These are phyloP conservation scores for Hypothenemus hampei DNA, from an alignment of 1,140 invertebrate species.

Conservation along the genomic window DNA sequence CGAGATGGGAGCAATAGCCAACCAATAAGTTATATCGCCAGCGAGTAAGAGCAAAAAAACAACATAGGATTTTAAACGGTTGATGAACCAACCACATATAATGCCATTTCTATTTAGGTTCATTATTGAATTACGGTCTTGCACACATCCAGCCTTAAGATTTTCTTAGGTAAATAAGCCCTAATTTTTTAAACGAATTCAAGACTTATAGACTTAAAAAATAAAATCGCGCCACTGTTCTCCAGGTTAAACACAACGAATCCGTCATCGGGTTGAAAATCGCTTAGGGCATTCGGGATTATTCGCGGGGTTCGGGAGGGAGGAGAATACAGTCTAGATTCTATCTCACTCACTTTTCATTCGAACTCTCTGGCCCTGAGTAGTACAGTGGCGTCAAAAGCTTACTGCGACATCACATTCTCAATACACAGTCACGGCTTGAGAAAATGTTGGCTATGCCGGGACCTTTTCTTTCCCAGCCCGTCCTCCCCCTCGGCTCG, in stretches of 20 bases:
- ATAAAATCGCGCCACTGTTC: constrained; percentile 23
- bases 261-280: constrained; percentile 38
- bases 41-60: constrained; percentile 11
- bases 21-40: constrained; percentile 4
- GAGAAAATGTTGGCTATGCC: constrained; percentile 38
- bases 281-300: constrained; percentile 19
- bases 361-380: constrained; percentile 32
- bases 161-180: no score
- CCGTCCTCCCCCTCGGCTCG: constrained; percentile 5
- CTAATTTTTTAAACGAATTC: no score
- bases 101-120: neutral
- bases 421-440: constrained; percentile 37
- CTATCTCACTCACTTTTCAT: constrained; percentile 39
- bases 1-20: constrained; percentile 2
- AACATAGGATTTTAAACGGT: constrained; percentile 6
- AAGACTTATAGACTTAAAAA: no score
- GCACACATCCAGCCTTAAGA: constrained; percentile 5
- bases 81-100: constrained; percentile 5
- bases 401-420: constrained; percentile 38
- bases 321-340: constrained; percentile 33
- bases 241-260: constrained; percentile 29
- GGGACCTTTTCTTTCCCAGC: neutral
- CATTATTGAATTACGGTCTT: constrained; percentile 5
- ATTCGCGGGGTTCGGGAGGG: constrained; percentile 29
- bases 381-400: constrained; percentile 38